These are phyloP conservation scores for Allacma fusca DNA, from an alignment of 2,888 invertebrate genomes.

Conservation along the genomic window DNA sequence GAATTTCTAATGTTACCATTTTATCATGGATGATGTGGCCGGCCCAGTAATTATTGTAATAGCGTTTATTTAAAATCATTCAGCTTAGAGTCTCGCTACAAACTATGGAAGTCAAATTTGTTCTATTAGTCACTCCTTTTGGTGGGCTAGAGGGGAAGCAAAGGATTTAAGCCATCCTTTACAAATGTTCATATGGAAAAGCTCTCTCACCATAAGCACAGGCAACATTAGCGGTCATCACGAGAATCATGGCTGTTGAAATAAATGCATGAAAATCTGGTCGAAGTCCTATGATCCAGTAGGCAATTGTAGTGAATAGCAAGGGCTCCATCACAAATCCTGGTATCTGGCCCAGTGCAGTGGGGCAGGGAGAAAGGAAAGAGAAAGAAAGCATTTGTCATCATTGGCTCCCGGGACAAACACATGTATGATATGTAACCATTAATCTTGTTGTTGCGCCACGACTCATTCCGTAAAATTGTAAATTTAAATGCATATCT, in stretches of 20 bases:
- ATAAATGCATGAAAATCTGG: slow-evolving; percentile 72
- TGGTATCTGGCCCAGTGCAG: slow-evolving; percentile 71
- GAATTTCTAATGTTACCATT: no score
- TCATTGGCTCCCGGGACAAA: slow-evolving; percentile 17
- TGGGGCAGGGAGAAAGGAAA: background rate
- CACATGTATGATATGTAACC: slow-evolving; percentile 17
- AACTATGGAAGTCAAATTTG: no score
- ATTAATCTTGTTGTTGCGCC: slow-evolving; percentile 16
- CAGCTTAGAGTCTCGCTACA: no score
- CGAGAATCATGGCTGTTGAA: slow-evolving; percentile 73
- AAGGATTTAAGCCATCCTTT: no score
- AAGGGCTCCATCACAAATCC: slow-evolving; percentile 84
- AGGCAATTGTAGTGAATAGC: slow-evolving; percentile 81
- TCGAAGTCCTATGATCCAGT: slow-evolving; percentile 88
- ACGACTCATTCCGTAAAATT: slow-evolving; percentile 18
- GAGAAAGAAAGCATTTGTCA: slow-evolving; percentile 39
- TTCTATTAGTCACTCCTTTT: no score
- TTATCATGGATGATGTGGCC: no score
- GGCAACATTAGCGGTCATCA: slow-evolving; percentile 84
- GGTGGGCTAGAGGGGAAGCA: no score
- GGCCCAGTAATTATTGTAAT: no score
- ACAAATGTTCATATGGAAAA: no score
- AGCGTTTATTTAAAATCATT: no score
- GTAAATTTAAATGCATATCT: background rate
- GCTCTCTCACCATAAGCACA: slow-evolving; percentile 79